phyloP scores from a whole-genome alignment of 2,888 invertebrate genomes.

The Brenthis daphne region DNA sequence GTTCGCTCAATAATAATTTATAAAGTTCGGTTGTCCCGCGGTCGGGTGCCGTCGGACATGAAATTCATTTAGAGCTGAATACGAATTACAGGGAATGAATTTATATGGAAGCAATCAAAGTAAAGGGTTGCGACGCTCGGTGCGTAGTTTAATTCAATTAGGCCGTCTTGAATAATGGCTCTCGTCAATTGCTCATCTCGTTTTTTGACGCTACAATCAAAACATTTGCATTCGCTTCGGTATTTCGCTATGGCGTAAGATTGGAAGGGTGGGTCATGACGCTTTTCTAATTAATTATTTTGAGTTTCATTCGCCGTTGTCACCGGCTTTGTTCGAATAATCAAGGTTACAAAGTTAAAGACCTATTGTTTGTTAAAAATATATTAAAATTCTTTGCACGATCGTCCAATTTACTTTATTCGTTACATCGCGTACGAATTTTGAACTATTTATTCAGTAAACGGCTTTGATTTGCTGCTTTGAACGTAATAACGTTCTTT shows the following conservation, averaged over 20 bases:
- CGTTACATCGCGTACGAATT: not conserved
- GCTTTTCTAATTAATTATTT: slow-evolving; percentile 40
- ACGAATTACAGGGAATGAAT: slow-evolving; percentile 63
- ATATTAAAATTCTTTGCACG: not conserved
- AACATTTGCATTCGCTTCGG: slow-evolving; percentile 45
- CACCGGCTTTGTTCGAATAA: slow-evolving; percentile 21
- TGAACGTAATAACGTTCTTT: not conserved
- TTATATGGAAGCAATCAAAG: slow-evolving; percentile 73
- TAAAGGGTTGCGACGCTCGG: slow-evolving; percentile 61
- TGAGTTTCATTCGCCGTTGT: slow-evolving; percentile 22
- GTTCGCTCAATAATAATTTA: slow-evolving; percentile 68
- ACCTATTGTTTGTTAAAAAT: slow-evolving; percentile 18
- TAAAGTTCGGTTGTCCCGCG: slow-evolving; percentile 63
- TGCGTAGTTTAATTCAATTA: slow-evolving; percentile 68
- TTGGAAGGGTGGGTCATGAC: slow-evolving; percentile 34
- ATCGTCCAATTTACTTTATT: slow-evolving; percentile 2
- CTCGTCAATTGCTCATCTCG: slow-evolving; percentile 52
- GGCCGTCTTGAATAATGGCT: slow-evolving; percentile 55
- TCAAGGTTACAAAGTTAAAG: slow-evolving; percentile 13
- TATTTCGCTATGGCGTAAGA: slow-evolving; percentile 25
- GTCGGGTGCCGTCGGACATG: slow-evolving; percentile 58
- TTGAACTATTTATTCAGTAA: not conserved
- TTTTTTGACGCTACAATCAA: slow-evolving; percentile 52
- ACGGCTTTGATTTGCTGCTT: not conserved
- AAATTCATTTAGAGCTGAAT: slow-evolving; percentile 68